Conservation (phyloP, 2,888 invertebrate species). For the Temnothorax unifasciatus region DNA sequence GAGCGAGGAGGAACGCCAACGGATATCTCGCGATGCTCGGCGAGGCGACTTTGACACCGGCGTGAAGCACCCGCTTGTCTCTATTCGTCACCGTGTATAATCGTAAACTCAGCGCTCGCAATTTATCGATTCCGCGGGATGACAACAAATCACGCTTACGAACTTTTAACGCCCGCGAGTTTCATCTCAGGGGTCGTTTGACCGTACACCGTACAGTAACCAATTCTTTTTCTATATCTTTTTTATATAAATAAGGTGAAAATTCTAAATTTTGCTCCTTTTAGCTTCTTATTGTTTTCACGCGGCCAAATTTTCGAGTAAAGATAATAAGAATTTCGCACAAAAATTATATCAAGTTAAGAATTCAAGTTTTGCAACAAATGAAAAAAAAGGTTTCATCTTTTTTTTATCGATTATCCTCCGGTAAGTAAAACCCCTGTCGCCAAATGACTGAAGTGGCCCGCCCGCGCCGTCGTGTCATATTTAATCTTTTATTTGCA, state of each 20-base stretch:
- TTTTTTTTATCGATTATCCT: slow-evolving; percentile 18
- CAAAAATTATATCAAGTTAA: not conserved
- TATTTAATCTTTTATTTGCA: slow-evolving; percentile 28
- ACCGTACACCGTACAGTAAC: too few species aligned
- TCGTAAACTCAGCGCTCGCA: not conserved
- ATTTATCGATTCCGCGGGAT: slow-evolving; percentile 22
- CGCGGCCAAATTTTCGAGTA: not conserved
- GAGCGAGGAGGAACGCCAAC: slow-evolving; percentile 13
- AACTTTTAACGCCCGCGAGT: not conserved
- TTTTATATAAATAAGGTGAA: not conserved
- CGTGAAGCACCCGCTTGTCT: not conserved
- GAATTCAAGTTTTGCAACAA: not conserved
- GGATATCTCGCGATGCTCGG: not conserved
- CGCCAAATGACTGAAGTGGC: not conserved
- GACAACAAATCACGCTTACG: not conserved
- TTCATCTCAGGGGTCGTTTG: not conserved
- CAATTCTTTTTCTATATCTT: not conserved
- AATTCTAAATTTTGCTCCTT: not conserved
- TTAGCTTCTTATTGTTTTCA: not conserved
- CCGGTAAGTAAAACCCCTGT: not conserved
- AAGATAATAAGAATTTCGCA: not conserved
- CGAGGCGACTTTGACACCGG: not conserved
- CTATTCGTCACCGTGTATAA: not conserved
- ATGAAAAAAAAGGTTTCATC: not conserved
- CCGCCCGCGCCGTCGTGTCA: not conserved